These are phyloP conservation scores for Cynopterus sphinx DNA, from an alignment of 2,797 vertebrate genomes.

Conservation along the genomic window DNA sequence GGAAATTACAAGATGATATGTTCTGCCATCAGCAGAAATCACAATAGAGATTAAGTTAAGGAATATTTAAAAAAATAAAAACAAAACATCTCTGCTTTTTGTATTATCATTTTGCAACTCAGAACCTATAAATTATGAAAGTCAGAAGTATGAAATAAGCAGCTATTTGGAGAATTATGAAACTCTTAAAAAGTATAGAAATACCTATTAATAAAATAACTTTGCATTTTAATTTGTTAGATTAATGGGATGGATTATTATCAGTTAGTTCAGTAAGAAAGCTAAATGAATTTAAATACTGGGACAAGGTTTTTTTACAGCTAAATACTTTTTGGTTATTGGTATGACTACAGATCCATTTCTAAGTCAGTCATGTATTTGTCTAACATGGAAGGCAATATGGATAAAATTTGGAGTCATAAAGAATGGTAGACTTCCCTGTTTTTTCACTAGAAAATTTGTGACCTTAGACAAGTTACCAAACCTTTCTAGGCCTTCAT, in stretches of 20 bases:
- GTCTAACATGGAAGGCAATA: not conserved
- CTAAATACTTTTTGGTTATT: not conserved
- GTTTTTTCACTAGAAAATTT: not conserved
- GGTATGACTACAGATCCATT: not conserved
- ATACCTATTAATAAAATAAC: not conserved
- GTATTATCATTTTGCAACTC: not conserved
- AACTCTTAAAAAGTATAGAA: not conserved
- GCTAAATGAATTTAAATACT: not conserved
- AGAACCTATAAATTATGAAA: not conserved
- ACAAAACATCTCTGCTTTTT: not conserved
- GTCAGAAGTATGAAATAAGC: not conserved
- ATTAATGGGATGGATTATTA: not conserved
- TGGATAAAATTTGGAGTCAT: not conserved
- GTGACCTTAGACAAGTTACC: not conserved
- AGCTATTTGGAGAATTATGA: not conserved
- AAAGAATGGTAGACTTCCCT: not conserved
- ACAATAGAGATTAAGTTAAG: not conserved
- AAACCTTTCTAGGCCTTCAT: not conserved
- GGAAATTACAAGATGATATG: not conserved
- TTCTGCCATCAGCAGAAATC: not conserved
- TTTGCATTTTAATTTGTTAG: not conserved
- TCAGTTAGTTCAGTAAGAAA: not conserved
- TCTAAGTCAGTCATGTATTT: not conserved
- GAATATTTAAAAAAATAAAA: not conserved
- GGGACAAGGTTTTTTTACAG: not conserved